These are phyloP conservation scores for Syngnathus acus DNA, from an alignment of 2,797 vertebrate species.

Conservation along the genomic window DNA sequence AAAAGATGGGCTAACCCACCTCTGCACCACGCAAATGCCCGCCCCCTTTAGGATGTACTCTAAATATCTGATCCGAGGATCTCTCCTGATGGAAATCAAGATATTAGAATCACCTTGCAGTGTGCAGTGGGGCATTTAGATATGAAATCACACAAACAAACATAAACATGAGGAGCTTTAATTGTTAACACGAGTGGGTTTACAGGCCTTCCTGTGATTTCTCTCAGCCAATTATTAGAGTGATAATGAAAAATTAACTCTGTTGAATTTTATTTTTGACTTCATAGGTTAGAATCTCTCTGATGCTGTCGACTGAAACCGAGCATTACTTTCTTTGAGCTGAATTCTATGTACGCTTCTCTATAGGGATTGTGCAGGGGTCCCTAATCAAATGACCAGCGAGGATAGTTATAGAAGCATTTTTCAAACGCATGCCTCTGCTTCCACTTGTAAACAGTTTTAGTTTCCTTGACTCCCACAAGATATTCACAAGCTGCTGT, in stretches of 20 bases:
- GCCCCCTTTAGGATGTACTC: no score
- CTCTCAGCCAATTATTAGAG: no score
- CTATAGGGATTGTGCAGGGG: background rate
- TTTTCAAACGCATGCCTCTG: background rate
- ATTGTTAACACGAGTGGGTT: background rate
- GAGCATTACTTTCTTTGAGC: background rate
- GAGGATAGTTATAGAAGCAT: background rate
- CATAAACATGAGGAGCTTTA: background rate
- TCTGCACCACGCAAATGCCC: no score
- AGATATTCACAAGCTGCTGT: background rate
- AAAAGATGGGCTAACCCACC: no score
- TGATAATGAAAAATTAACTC: background rate
- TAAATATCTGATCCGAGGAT: no score
- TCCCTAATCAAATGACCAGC: background rate
- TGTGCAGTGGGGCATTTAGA: background rate
- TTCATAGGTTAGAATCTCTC: background rate
- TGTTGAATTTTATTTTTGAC: background rate
- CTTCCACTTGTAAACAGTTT: background rate
- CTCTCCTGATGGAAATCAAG: background rate
- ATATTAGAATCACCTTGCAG: background rate
- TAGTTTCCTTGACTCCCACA: background rate
- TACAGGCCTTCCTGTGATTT: background rate
- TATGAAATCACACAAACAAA: background rate
- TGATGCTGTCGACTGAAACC: background rate
- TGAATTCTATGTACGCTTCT: background rate